phyloP scores from a whole-genome alignment of 2,113 vertebrate species.

The Pyrgilauda ruficollis region DNA sequence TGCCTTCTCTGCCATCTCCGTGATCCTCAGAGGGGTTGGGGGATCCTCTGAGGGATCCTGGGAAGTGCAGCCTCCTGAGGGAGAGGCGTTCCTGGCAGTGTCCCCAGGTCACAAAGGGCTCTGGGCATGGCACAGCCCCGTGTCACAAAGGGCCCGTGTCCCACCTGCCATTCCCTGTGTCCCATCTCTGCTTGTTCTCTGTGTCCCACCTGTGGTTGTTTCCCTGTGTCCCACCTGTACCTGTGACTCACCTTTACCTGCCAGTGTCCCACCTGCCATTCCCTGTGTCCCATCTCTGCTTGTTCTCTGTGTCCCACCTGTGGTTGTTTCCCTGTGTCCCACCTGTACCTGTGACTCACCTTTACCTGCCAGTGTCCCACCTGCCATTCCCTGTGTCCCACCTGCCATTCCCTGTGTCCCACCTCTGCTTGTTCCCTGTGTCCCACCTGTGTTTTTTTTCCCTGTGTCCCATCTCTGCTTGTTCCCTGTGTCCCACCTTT shows the following conservation, averaged over 20 bases:
- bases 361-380: background rate
- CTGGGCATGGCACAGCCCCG: rapidly evolving
- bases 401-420: background rate
- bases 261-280: background rate
- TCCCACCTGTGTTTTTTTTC: background rate
- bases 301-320: background rate
- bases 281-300: background rate
- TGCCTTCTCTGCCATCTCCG: background rate
- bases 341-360: background rate
- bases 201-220: background rate
- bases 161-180: too few species aligned
- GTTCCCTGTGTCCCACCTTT: background rate
- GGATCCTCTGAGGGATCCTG: background rate
- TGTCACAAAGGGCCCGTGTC: background rate
- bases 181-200: background rate
- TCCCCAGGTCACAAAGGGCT: background rate
- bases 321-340: background rate
- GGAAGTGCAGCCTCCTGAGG: background rate
- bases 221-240: background rate
- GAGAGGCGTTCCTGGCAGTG: background rate
- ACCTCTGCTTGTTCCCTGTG: too few species aligned
- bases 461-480: background rate
- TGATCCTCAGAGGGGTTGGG: rapidly evolving
- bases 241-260: background rate
- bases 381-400: too few species aligned